Percentiles rank a stretch among this genome's conserved stretches.
Conservation (phyloP, 1,140 invertebrate species). For the Eriocheir sinensis region DNA sequence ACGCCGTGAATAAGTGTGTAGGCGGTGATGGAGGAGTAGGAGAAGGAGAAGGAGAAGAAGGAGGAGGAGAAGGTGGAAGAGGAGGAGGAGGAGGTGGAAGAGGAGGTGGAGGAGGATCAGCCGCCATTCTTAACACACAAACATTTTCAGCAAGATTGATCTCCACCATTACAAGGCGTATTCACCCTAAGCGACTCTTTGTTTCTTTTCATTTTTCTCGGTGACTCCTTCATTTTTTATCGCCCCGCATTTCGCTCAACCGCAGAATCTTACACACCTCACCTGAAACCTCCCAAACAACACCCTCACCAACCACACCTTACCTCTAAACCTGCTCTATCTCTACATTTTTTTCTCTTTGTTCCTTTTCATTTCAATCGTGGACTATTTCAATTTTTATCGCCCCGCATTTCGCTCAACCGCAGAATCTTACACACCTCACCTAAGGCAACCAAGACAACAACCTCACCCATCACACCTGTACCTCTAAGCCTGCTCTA, state of each 20-base stretch:
- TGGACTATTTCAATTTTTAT: not conserved
- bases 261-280: no score
- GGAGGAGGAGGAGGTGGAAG: no score
- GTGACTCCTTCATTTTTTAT: not conserved
- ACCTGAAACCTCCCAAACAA: no score
- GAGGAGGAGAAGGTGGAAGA: no score
- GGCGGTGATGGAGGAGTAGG: no score
- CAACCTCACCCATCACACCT: not conserved
- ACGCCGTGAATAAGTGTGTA: no score
- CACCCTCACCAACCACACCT: not conserved
- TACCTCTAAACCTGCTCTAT: not conserved
- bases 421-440: no score
- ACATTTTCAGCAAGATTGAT: slow-evolving; percentile 13
- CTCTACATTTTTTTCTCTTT: not conserved
- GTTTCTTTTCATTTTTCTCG: slow-evolving; percentile 2
- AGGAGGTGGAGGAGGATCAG: no score
- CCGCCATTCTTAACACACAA: not conserved
- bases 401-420: no score
- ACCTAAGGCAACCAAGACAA: no score
- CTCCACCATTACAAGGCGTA: not conserved
- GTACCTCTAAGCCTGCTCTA: not conserved
- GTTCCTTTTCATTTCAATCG: not conserved
- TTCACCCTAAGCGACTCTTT: not conserved
- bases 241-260: no score
- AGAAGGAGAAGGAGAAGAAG: no score